Conservation (phyloP, 2,888 invertebrate genomes). For the Philhelius pedissequus region DNA sequence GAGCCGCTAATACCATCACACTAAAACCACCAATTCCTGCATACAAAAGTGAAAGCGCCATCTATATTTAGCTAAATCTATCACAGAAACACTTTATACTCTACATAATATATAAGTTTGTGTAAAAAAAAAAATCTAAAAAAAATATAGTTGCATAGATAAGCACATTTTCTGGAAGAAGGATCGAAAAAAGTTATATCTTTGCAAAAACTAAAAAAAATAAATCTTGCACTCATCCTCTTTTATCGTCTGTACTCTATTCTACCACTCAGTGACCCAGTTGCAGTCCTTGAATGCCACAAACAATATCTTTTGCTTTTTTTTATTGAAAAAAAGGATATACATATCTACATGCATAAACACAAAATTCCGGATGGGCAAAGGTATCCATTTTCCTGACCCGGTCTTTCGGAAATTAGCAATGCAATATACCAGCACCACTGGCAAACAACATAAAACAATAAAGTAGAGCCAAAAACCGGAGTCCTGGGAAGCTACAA, state of each 20-base stretch:
- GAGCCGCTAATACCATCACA: conserved; percentile 5
- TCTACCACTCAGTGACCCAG: conserved; percentile 41
- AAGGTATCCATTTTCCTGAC: conserved; percentile 53
- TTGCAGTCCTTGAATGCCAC: conserved; percentile 32
- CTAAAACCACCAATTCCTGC: neutral
- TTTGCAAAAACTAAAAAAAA: neutral
- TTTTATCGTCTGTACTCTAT: neutral
- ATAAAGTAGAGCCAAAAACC: conserved; percentile 39
- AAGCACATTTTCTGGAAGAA: conserved; percentile 40
- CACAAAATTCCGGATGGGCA: conserved; percentile 7
- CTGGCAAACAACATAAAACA: conserved; percentile 52
- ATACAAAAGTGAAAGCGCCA: neutral
- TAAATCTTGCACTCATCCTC: neutral
- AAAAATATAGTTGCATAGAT: conserved; percentile 36
- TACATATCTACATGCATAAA: neutral
- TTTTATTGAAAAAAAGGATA: neutral
- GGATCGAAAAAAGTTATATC: conserved; percentile 43
- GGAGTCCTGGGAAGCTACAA: neutral
- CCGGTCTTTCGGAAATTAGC: conserved; percentile 52
- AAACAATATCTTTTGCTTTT: conserved; percentile 2
- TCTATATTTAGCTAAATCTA: neutral
- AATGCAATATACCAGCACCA: conserved; percentile 49
- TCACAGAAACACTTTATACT: neutral
- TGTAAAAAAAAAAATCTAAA: neutral
- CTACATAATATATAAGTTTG: neutral